phyloP scores from a whole-genome alignment of 2,797 vertebrate species.

The Labeo calbasu region DNA sequence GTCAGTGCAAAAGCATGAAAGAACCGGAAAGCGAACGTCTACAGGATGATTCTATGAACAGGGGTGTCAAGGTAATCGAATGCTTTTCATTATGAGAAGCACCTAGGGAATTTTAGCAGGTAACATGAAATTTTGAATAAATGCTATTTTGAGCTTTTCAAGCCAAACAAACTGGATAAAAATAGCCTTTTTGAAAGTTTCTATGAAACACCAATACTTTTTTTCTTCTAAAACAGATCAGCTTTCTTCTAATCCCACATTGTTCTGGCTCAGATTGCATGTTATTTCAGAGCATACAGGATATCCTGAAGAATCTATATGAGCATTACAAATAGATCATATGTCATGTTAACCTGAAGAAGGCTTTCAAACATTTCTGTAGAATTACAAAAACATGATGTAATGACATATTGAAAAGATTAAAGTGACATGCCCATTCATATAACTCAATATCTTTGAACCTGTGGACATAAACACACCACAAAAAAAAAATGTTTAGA shows the following conservation, averaged over 20 bases:
- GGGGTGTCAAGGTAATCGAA: conserved; percentile 9
- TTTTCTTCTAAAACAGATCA: background rate
- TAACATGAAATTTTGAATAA: background rate
- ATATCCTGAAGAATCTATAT: conserved; percentile 6
- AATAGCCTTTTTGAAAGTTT: background rate
- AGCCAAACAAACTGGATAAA: background rate
- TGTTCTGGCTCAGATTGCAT: background rate
- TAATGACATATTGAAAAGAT: conserved; percentile 18
- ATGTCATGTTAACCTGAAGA: conserved; percentile 11
- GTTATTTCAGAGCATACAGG: background rate
- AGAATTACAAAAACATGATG: conserved; percentile 21
- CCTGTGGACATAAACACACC: background rate
- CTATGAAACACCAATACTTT: background rate
- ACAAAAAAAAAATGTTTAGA: conserved; percentile 27
- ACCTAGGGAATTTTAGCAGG: conserved; percentile 16
- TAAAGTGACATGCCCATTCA: background rate
- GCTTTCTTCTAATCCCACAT: conserved; percentile 4
- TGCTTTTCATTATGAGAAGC: conserved; percentile 11
- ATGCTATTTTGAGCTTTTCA: conserved; percentile 30
- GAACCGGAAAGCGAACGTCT: background rate
- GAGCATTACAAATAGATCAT: conserved; percentile 3
- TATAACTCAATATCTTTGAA: background rate
- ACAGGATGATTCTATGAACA: background rate
- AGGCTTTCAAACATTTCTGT: conserved; percentile 3
- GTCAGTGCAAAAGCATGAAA: conserved; percentile 5